Evolutionary conservation across 2,888 invertebrate species (phyloP), one percentile per base, ranked within the genome.

Genomic region (Apotomis capreana): DNA sequence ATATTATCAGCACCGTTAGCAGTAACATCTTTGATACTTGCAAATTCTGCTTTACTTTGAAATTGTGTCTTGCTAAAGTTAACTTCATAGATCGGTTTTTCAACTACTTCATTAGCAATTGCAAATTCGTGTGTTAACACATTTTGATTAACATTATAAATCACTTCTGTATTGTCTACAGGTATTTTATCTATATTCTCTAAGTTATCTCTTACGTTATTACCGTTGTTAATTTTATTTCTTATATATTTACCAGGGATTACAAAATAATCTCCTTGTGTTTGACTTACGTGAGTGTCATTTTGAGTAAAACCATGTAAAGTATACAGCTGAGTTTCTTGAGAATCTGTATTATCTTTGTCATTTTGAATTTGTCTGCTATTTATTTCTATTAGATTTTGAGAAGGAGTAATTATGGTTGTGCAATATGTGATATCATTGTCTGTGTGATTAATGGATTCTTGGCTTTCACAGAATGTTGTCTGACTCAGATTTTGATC

Each of bases 221-320:
- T 15, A n/a, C 3, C 9, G 9, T 36, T 52, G 5, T 44, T 54
- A 58, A 15, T 4, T n/a, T 59, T 69, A 51, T 64, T 63, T 54
- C 59, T 71, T 9, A 88, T 77, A 46, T 79, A 81, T 68, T 82
- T 81, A 5, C 80, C 76, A 3, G 81, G 75, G 51, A 86, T 75
- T 0, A 70, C 5, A 4, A 86, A 71, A 3, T 81, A 75, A 37
- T 73, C 70, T 3, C 57, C 68, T 73, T 89, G 89, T 46, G 86
- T 88, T 74, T 83, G 80, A 73, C 88, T 89, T 0, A 81, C 80
- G 65, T 88, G 84, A 0, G 83, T 82, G 15, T 76, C 76, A 36
- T 78, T 76, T 74, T 84, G 78, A 0, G 82, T 82, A 36, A 77
- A 78, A 3, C 77, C 81, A 63, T 78, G 76, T 4, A 83, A 63